Base-by-base conservation (phyloP, 2,113 vertebrate species). In the Zosterops japonicus region DNA sequence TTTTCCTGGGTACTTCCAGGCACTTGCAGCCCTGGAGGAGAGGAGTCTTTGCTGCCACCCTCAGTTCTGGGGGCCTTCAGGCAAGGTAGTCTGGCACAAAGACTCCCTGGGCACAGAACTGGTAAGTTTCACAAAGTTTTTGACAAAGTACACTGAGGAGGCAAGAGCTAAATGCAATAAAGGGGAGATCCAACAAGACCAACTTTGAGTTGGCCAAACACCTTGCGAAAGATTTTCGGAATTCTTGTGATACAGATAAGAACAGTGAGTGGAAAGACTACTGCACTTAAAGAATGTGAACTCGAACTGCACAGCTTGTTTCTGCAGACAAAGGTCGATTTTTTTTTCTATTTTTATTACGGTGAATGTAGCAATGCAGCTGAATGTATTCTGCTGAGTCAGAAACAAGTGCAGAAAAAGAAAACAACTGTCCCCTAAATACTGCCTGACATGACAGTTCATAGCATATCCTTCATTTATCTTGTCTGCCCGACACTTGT, bases 401-500 rank as follows among this genome's bases (percentile, higher is more conserved):
- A 70, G 21, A 68, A 57, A 29, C 4, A 12, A 87, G n/a, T 9
- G 63, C 78, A 91, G n/a, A 41, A 44, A 41, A 82, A 52, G 18
- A 70, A 22, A 16, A 36, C 0, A 2, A n/a, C 2, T 39, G n/a
- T 42, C 18, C 14, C 49, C 53, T 13, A 49, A 11, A 11, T 6
- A 47, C 11, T n/a, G 8, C 59, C 46, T 9, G 7, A 57, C 27
- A 10, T 16, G 18, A 14, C 23, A 15, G 24, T 28, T 65, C 9
- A 35, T 11, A 65, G 27, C n/a, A 52, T 27, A 53, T 74, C 71
- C 75, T 94, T 95, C 71, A 74, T 61, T 88, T 67, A 29, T 8
- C 36, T 50, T 23, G 8, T 55, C 44, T 36, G 33, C 35, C 65
- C 14, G 19, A 50, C 27, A 41, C 29, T 67, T 35, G 36, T 69